These are phyloP conservation scores for Spongilla lacustris DNA, from an alignment of 37 sponge, comb jelly and placozoan genomes.

Conservation along the genomic window DNA sequence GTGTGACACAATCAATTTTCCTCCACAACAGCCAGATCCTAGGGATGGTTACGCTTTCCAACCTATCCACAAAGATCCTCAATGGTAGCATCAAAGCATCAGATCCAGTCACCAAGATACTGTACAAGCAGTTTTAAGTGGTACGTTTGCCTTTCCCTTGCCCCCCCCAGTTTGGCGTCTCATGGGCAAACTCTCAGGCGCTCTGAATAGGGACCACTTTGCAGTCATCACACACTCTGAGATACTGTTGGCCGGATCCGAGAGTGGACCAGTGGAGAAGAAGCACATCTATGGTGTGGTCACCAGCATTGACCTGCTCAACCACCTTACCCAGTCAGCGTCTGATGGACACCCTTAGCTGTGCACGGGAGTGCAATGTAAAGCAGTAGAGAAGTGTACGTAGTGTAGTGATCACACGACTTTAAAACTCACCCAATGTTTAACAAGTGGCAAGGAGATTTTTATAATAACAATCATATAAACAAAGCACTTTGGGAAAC, in stretches of 20 bases:
- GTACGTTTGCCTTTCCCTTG: constrained; percentile 18
- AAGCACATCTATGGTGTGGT: constrained; percentile 60
- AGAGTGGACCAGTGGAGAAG: constrained; percentile 22
- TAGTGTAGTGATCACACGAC: no score
- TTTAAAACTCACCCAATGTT: no score
- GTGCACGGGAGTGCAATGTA: no score
- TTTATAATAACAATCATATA: no score
- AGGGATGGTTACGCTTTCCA: constrained; percentile 83
- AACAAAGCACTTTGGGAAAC: no score
- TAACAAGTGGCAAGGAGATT: no score
- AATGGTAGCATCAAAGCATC: constrained; percentile 33
- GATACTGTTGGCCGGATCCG: background rate
- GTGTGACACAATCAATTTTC: background rate
- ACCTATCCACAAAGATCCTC: constrained; percentile 68
- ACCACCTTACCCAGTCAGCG: background rate
- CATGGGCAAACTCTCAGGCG: constrained; percentile 65
- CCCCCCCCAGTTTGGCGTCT: constrained; percentile 40
- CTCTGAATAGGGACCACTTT: constrained; percentile 82
- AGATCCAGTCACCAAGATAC: constrained; percentile 66
- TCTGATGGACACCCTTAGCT: background rate
- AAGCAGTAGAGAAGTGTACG: no score
- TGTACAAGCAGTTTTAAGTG: constrained; percentile 74
- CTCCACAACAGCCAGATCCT: constrained; percentile 43
- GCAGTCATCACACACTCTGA: constrained; percentile 55
- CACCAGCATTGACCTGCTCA: constrained; percentile 60